Evolutionary conservation across 2,113 vertebrate genomes (phyloP).

Genomic region (Carassius auratus): DNA sequence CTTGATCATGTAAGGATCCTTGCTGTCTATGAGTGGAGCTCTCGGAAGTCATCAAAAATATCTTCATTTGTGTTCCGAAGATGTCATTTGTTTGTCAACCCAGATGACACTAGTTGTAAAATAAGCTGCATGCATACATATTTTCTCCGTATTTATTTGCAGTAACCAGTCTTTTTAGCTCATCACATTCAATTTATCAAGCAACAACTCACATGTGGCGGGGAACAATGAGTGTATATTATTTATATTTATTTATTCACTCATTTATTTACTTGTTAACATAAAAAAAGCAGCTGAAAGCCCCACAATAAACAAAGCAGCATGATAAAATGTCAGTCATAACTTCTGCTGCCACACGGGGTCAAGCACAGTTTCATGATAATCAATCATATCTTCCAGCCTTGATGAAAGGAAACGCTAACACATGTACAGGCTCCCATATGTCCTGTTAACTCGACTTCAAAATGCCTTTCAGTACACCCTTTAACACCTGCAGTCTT

Average conservation of each 20-base stretch:
- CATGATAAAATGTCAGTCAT: neutral
- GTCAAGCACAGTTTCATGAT: constrained; percentile 10
- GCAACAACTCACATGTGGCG: neutral
- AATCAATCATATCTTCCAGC: constrained; percentile 31
- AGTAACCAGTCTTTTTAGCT: neutral
- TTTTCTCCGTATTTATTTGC: neutral
- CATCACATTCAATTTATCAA: neutral
- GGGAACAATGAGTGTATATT: neutral
- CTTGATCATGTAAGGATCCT: too few relatives aligned
- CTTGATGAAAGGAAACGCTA: constrained; percentile 35
- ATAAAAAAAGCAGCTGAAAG: neutral
- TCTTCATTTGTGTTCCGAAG: too few relatives aligned
- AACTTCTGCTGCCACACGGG: neutral
- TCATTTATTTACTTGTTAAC: neutral
- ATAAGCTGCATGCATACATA: neutral
- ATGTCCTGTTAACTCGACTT: constrained; percentile 41
- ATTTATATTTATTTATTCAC: neutral
- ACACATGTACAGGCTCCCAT: constrained; percentile 41
- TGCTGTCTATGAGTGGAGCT: too few relatives aligned
- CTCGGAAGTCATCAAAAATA: too few relatives aligned
- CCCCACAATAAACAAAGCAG: neutral
- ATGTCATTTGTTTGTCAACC: neutral
- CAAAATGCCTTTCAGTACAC: constrained; percentile 32
- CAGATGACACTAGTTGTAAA: neutral
- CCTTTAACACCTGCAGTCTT: constrained; percentile 38